These are phyloP conservation scores for Pionites leucogaster DNA, from an alignment of 2,113 vertebrate genomes.

Conservation along the genomic window DNA sequence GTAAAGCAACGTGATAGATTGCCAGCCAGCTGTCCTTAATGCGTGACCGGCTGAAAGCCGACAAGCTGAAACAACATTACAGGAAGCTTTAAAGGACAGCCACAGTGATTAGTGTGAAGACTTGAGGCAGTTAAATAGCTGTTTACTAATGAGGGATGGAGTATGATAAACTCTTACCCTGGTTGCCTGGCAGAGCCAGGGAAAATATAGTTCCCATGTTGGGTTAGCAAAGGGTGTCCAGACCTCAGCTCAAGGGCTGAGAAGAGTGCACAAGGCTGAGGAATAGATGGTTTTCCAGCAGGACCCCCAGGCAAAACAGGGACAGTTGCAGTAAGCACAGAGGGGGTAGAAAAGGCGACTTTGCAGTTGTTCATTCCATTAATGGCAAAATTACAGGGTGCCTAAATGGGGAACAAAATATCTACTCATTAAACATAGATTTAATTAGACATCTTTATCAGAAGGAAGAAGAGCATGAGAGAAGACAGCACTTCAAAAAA, in stretches of 20 bases:
- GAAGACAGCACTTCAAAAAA: background rate
- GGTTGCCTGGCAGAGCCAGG: background rate
- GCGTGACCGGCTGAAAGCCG: background rate
- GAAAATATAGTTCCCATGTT: background rate
- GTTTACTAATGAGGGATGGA: slow-evolving; percentile 31
- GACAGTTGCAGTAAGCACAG: background rate
- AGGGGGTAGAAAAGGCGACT: background rate
- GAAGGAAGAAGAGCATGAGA: background rate
- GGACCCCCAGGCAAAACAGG: background rate
- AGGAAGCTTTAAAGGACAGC: background rate
- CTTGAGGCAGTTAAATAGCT: slow-evolving; percentile 26
- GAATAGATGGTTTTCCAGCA: background rate
- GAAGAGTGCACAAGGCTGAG: background rate
- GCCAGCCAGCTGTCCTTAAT: background rate
- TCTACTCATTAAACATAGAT: background rate
- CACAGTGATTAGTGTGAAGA: background rate
- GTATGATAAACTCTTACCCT: background rate
- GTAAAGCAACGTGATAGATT: background rate
- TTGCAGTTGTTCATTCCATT: background rate
- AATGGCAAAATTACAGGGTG: background rate
- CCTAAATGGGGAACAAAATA: background rate
- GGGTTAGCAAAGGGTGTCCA: background rate
- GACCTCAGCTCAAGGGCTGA: background rate
- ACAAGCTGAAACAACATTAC: background rate
- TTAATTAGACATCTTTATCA: background rate